Evolutionary conservation across 2,113 vertebrate genomes (phyloP).

Genomic region (Sclerurus mexicanus): DNA sequence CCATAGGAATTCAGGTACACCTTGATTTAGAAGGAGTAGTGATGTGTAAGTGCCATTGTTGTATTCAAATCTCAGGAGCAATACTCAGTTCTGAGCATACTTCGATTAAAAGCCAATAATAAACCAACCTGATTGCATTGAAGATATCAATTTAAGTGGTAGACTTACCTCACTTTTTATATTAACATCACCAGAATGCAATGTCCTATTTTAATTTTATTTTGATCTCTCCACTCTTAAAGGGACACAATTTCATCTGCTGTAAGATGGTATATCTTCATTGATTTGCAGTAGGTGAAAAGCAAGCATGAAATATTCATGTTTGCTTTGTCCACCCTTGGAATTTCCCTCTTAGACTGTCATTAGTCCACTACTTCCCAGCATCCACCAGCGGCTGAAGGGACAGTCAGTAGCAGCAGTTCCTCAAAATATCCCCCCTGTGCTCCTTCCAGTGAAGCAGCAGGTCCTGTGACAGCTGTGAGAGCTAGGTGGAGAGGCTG

Average conservation of each 20-base stretch:
- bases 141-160: neutral
- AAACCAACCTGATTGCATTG: neutral
- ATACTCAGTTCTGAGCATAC: neutral
- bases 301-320: neutral
- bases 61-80: neutral
- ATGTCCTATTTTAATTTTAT: neutral
- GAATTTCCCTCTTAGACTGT: neutral
- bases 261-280: neutral
- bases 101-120: neutral
- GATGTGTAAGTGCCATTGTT: neutral
- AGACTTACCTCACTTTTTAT: neutral
- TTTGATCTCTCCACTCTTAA: neutral
- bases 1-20: neutral
- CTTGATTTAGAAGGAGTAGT: neutral
- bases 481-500: neutral
- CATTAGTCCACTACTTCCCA: neutral
- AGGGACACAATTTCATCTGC: neutral
- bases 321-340: neutral
- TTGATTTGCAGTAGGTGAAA: neutral
- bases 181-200: neutral
- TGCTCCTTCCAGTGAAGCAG: neutral
- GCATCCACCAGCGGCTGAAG: neutral
- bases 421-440: neutral
- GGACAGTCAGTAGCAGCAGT: neutral
- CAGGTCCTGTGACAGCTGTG: accelerated